Evolutionary conservation across 92 coral and sea anemone species (phyloP), one percentile per base, ranked within the genome.

Genomic region (Zoanthus gigantus): DNA sequence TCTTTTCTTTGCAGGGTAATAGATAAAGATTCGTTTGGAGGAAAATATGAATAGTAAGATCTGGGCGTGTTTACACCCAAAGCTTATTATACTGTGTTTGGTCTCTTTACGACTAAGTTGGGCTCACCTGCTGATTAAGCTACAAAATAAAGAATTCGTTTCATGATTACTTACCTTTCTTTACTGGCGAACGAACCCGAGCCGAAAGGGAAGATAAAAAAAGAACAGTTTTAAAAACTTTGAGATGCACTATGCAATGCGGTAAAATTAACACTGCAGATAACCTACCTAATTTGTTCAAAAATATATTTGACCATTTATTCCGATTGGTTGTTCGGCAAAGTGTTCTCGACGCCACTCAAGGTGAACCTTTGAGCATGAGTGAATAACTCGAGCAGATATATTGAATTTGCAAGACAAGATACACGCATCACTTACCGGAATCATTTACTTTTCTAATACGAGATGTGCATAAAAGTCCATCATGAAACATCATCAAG

Each of bases 321-420:
- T 54, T 13, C 67, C 15, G 32, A 77, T 77, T 77, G 82, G 82
- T 58, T 77, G 16, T 69, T 15, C 47, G 11, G 28, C 74, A 34
- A 69, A 30, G 74, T 69, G 45, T 30, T 30, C 46, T 69, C 47
- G 17, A 69, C 42, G 15, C 17, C 74, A 69, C 74, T 69, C 17
- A 30, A 69, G 69, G 69, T 23, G 7, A 63, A 28, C 23, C 6
- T 63, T 63, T 8, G 29, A 63, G 9, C 69, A 8, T 17, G 69
- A 63, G 69, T 63, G n/a, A 63, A 63, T 63, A 63, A 17, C 69
- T n/a, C 9, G 9, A 63, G 69, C 30, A n/a, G 7, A 63, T 63
- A 63, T 63, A 16, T n/a, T 63, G 10, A 63, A 63, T 18, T 63
- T 63, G 17, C 17, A 63, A 63, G 69, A 4, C 11, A 63, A 63